Conservation (phyloP, 2,888 invertebrate species). For the Pollenia labialis region DNA sequence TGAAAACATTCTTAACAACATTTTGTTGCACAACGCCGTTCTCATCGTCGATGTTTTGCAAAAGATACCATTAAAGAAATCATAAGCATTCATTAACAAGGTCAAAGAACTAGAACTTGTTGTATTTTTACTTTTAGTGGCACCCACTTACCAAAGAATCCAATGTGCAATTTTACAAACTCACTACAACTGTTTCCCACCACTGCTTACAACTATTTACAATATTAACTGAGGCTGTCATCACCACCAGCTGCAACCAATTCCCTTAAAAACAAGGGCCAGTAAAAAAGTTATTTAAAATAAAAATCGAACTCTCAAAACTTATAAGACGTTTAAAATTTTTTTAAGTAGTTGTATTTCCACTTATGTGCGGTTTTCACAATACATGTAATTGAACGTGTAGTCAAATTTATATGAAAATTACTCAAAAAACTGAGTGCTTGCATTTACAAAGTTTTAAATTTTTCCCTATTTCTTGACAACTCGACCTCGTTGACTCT, state of each 20-base stretch:
- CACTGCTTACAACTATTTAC: not conserved
- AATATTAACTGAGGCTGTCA: not conserved
- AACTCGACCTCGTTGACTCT: conserved; percentile 9
- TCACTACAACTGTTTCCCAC: not conserved
- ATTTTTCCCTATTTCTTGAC: not conserved
- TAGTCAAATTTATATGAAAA: too few species aligned
- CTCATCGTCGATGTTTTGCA: conserved; percentile 38
- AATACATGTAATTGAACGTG: not conserved
- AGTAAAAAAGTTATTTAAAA: too few species aligned
- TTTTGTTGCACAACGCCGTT: conserved; percentile 37
- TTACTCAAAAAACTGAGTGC: too few species aligned
- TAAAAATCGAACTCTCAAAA: not conserved
- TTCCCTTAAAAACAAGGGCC: not conserved
- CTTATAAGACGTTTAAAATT: not conserved
- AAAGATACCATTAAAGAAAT: conserved; percentile 57
- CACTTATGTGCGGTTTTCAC: too few species aligned
- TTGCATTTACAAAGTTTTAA: too few species aligned
- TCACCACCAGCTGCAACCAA: not conserved
- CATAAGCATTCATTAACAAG: conserved; percentile 53
- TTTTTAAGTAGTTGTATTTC: not conserved
- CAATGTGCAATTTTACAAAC: conserved; percentile 16
- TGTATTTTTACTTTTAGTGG: conserved; percentile 16
- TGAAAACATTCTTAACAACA: conserved; percentile 46
- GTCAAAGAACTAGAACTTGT: conserved; percentile 45
- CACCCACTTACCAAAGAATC: conserved; percentile 44